Evolutionary conservation across 2,797 vertebrate species (phyloP).

Genomic region (Hybognathus amarus): DNA sequence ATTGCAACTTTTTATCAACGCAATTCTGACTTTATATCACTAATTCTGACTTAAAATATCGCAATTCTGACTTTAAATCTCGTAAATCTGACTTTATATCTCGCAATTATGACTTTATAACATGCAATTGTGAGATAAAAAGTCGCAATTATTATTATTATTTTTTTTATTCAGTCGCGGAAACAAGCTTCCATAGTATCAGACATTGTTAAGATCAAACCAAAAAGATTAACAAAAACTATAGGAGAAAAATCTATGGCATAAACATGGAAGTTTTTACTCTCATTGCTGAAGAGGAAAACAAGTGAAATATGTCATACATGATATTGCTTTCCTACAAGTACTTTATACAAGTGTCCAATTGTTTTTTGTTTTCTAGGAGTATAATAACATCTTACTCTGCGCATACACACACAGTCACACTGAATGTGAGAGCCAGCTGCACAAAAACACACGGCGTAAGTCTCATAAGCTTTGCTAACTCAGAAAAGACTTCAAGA

Average conservation of each 20-base stretch:
- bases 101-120: too few species aligned
- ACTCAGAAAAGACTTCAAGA: constrained; percentile 42
- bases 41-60: too few species aligned
- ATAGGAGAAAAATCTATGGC: neutral
- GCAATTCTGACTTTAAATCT: too few species aligned
- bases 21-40: too few species aligned
- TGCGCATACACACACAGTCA: neutral
- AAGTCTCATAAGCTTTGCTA: constrained; percentile 49
- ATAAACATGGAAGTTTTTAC: neutral
- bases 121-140: too few species aligned
- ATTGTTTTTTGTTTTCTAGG: constrained; percentile 20
- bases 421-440: constrained; percentile 5
- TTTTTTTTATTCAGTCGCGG: too few species aligned
- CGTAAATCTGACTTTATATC: too few species aligned
- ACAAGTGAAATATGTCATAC: neutral
- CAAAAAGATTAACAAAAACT: neutral
- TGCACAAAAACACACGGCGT: constrained; percentile 23
- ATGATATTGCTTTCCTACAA: neutral
- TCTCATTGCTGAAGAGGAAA: neutral
- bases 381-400: constrained; percentile 14
- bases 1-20: too few species aligned
- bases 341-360: neutral
- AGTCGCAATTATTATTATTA: too few species aligned
- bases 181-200: too few species aligned
- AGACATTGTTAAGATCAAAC: neutral